A percentile compares a stretch with the other conserved stretches of the same genome.
These are phyloP conservation scores for Listronotus bonariensis DNA, from an alignment of 1,140 invertebrate genomes.

Conservation along the genomic window DNA sequence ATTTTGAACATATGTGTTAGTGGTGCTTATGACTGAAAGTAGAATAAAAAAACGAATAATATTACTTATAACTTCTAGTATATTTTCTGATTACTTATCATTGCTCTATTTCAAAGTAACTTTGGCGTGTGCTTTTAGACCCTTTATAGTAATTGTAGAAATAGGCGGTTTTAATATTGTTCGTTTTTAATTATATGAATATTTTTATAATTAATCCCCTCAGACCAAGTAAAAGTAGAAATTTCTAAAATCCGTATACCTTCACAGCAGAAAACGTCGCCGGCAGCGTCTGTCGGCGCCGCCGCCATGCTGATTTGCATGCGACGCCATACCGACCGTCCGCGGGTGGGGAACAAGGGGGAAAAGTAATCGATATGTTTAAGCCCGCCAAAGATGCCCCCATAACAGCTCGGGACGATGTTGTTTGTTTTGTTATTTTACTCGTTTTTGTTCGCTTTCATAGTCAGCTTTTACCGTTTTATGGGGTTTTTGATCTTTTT, in stretches of 20 bases:
- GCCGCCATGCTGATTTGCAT: slow-evolving; percentile 58
- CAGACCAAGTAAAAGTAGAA: too few relatives aligned
- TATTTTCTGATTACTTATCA: too few relatives aligned
- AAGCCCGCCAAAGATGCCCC: slow-evolving; percentile 46
- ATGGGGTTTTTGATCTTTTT: background rate
- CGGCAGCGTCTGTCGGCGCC: slow-evolving; percentile 45
- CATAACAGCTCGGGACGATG: slow-evolving; percentile 18
- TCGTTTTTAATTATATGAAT: too few relatives aligned
- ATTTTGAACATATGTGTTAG: too few relatives aligned
- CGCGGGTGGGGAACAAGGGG: slow-evolving; percentile 30
- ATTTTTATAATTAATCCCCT: too few relatives aligned
- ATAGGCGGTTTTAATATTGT: too few relatives aligned
- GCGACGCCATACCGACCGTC: slow-evolving; percentile 55
- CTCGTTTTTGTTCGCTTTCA: slow-evolving; percentile 8
- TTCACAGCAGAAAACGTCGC: slow-evolving; percentile 39
- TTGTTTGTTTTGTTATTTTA: slow-evolving; percentile 31
- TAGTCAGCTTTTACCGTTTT: background rate
- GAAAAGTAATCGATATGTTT: slow-evolving; percentile 66
- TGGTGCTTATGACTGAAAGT: too few relatives aligned
- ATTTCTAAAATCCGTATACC: background rate
- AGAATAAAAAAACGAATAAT: too few relatives aligned
- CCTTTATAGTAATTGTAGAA: too few relatives aligned
- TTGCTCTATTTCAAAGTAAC: too few relatives aligned
- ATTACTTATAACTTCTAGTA: too few relatives aligned
- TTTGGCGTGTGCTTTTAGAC: too few relatives aligned